Conservation (phyloP, 2,797 vertebrate species). For the Ispidina picta region DNA sequence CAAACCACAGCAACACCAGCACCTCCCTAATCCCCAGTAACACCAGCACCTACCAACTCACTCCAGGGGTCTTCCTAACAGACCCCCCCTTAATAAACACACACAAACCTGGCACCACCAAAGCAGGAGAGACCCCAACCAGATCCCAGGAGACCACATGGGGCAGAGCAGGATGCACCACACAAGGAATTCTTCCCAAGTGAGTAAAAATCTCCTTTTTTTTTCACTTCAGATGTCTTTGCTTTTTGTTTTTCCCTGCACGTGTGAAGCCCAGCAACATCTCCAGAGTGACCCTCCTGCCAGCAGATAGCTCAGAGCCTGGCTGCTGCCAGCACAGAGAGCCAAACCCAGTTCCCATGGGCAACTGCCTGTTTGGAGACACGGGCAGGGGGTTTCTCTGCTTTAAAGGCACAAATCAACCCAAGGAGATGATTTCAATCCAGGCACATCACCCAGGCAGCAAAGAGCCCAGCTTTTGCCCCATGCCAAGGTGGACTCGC, state of each 20-base stretch:
- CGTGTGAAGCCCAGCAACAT: background rate
- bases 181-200: background rate
- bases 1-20: background rate
- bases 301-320: conserved; percentile 24
- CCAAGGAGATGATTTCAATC: background rate
- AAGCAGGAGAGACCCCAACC: background rate
- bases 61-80: background rate
- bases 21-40: too few species aligned
- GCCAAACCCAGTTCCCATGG: conserved; percentile 17
- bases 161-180: accelerated
- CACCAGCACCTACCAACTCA: background rate
- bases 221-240: background rate
- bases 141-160: background rate
- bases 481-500: background rate
- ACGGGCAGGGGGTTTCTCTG: background rate
- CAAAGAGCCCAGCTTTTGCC: background rate
- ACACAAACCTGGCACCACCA: background rate
- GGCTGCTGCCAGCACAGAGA: background rate
- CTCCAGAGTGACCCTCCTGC: background rate
- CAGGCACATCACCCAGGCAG: background rate
- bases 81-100: background rate
- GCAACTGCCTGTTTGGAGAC: background rate
- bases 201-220: background rate
- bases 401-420: background rate
- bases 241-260: background rate